Evolutionary conservation across 2,797 vertebrate genomes (phyloP).

Genomic region (Acanthurus lineatus): DNA sequence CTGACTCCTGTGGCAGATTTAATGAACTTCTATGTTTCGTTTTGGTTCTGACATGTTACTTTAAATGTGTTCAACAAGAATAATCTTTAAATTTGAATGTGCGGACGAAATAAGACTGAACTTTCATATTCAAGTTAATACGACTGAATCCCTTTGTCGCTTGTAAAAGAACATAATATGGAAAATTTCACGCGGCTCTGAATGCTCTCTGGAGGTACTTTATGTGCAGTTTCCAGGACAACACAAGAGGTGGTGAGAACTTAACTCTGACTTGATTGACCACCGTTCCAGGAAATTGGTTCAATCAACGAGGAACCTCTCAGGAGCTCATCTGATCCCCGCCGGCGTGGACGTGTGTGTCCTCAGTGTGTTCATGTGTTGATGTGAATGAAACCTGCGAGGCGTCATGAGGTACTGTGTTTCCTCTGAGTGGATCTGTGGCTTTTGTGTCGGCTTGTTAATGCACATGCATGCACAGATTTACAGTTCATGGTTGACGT

Average conservation of each 20-base stretch:
- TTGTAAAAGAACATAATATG: neutral
- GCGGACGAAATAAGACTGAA: too few species aligned
- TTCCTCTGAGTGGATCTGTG: neutral
- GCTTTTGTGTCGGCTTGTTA: too few species aligned
- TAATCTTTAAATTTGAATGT: too few species aligned
- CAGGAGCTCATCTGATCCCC: conserved; percentile 20
- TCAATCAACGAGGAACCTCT: conserved; percentile 25
- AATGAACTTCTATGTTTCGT: neutral
- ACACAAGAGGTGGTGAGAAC: conserved; percentile 32
- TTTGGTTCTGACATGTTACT: neutral
- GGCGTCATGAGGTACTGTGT: neutral
- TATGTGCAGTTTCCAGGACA: conserved; percentile 46
- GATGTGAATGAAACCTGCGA: neutral
- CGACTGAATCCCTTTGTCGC: neutral
- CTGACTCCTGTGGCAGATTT: neutral
- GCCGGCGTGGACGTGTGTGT: neutral
- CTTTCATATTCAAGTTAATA: too few species aligned
- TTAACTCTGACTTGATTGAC: conserved; percentile 32
- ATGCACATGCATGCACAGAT: neutral
- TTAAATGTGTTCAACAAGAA: neutral
- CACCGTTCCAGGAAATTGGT: conserved; percentile 26
- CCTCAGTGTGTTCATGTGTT: neutral
- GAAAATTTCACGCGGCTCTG: neutral
- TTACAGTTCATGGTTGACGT: neutral
- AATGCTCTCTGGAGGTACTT: conserved; percentile 2